These are phyloP conservation scores for Amiota mariae DNA, from an alignment of 2,888 invertebrate genomes.

Conservation along the genomic window DNA sequence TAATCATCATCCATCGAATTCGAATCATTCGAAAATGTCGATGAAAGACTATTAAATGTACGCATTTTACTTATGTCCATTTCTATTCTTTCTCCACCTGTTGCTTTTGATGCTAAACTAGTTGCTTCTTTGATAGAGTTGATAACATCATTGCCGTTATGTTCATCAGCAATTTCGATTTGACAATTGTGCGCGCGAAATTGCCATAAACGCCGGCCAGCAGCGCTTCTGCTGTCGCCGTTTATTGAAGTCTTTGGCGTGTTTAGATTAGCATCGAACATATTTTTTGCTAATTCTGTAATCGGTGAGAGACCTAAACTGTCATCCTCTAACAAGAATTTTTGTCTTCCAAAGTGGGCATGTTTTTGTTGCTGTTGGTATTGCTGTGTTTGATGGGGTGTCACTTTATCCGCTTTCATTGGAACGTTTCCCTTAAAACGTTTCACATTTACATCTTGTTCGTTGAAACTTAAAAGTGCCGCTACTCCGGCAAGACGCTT, in stretches of 20 bases:
- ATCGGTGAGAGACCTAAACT: constrained; percentile 50
- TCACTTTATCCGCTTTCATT: not conserved
- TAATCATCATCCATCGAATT: constrained; percentile 78
- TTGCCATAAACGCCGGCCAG: not conserved
- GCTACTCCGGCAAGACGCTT: not conserved
- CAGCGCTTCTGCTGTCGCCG: not conserved
- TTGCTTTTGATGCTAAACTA: constrained; percentile 42
- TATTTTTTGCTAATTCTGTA: constrained; percentile 51
- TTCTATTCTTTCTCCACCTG: constrained; percentile 45
- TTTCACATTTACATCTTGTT: not conserved
- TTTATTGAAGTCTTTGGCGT: constrained; percentile 43
- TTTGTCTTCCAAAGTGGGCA: not conserved
- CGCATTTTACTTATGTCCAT: constrained; percentile 55
- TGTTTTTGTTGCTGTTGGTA: not conserved
- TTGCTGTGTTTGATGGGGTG: not conserved
- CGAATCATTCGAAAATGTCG: constrained; percentile 75
- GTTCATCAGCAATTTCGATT: not conserved
- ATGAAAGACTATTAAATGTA: constrained; percentile 75
- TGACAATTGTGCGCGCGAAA: not conserved
- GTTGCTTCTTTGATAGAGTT: not conserved
- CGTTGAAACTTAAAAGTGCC: not conserved
- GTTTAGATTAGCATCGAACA: constrained; percentile 39
- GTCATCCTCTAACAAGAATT: constrained; percentile 39
- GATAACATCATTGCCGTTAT: not conserved
- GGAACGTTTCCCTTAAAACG: not conserved